Conservation (phyloP, 2,797 vertebrate genomes). For the Meda fulgida region DNA sequence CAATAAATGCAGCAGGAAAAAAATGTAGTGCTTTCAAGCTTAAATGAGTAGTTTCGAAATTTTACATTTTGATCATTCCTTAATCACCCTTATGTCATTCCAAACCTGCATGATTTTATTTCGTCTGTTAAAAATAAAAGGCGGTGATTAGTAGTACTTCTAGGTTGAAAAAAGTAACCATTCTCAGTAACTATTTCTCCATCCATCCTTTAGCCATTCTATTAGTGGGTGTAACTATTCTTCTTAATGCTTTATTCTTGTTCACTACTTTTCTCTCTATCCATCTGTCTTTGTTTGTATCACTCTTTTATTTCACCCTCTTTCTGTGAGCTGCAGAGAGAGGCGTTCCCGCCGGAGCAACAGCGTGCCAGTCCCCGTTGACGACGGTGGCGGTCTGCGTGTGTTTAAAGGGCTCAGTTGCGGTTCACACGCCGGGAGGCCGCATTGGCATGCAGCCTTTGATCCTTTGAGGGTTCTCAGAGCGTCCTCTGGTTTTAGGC, state of each 20-base stretch:
- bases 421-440: conserved; percentile 38
- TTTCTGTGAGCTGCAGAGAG: conserved; percentile 41
- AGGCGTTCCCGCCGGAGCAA: conserved; percentile 56
- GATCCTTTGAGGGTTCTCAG: conserved; percentile 54
- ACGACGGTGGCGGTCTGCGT: conserved; percentile 43
- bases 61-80: not conserved
- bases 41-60: not conserved
- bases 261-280: not conserved
- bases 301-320: conserved; percentile 9
- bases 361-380: conserved; percentile 44
- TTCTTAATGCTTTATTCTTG: not conserved
- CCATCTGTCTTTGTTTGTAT: not conserved
- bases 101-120: not conserved
- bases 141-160: not conserved
- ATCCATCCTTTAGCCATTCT: conserved; percentile 1
- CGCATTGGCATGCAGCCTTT: conserved; percentile 56
- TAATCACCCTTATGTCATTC: not conserved
- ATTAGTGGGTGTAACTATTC: not conserved
- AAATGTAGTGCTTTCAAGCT: not conserved
- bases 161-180: not conserved
- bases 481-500: conserved; percentile 34
- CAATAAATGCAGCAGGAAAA: not conserved
- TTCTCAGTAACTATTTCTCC: not conserved
- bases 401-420: conserved; percentile 42
- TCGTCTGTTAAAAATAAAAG: not conserved